Evolutionary conservation across 2,888 invertebrate species (phyloP), one percentile per base, ranked within the genome.

Genomic region (Ceramica pisi): DNA sequence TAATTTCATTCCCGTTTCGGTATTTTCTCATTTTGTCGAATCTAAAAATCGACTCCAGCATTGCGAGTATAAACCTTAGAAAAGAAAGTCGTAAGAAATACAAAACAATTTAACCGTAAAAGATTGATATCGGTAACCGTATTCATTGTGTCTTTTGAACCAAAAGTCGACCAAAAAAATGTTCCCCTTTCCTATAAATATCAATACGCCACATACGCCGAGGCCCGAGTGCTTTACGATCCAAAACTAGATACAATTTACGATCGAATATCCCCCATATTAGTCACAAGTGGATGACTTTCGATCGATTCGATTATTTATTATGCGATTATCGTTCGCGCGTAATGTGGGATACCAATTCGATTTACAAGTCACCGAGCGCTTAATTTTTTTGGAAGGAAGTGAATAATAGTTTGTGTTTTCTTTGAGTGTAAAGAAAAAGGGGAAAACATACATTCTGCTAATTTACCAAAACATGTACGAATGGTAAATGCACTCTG

Each of bases 261-360:
- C 81, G 79, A 83, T 71, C 67, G 59, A 73, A 80, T 83, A 80
- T 65, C 71, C 78, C 78, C 72, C 79, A 67, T 81, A 84, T 84
- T 84, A 85, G 85, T 85, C 78, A 85, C 84, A 81, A 83, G 81
- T 85, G 81, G 81, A 81, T 83, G 71, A 80, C 56, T 85, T 85
- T 71, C 75, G 84, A 85, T 85, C 73, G 76, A 66, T 75, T 75
- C 67, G 74, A 81, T 82, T 85, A 85, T 81, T 81, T 85, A 84
- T 83, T 71, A 75, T 80, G 69, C 74, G 82, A 84, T 84, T 76
- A 84, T 79, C 85, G 72, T 67, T 84, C 65, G 57, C 77, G 81
- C 84, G 84, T 84, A 84, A 84, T 82, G 84, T 84, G 84, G 84
- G 84, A 84, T 82, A 81, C 78, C 66, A 71, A 82, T 82, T 81